Evolutionary conservation across 2,888 invertebrate species (phyloP), one percentile per base, ranked within the genome.

Genomic region (Polyommatus icarus): DNA sequence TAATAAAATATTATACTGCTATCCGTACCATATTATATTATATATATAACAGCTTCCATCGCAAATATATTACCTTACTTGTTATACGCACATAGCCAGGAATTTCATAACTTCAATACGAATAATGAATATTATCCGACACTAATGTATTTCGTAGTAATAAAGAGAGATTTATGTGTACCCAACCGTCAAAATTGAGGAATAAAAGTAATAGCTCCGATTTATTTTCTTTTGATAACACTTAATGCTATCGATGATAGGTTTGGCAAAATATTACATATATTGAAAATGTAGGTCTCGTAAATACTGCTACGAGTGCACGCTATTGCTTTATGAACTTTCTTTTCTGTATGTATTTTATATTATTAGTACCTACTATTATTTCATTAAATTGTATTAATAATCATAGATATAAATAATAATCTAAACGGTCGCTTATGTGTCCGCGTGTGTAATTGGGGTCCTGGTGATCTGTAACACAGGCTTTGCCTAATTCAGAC

Each of bases 171-270:
- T 67, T 67, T 32, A 67, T 67, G 29, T 67, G 67, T 67, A 32
- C 67, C 67, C 15, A 32, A 15, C 67, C 29, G 67, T 67, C 67
- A 67, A 67, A 67, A 67, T 67, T 29, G 67, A 1, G 67, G 67
- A 32, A 67, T 67, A 67, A 67, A 67, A 67, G 61, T 29, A 15
- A 67, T 29, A 67, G 67, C 32, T 67, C 67, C 29, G 67, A 67
- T 32, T 67, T 67, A 67, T 67, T 67, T 15, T 32, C 67, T 67
- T 67, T 67, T 67, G 67, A 67, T 67, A 67, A 67, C 67, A 67
- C 29, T 67, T 67, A 67, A 32, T 32, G 15, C 18, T 32, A 67
- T 67, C 67, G 67, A 67, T 67, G 67, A 32, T 67, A 32, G 67
- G 32, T 67, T 32, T 18, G 32, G 29, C 6, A 2, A 32, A 67